These are phyloP conservation scores for Pyrocephalus nanus DNA, from an alignment of 2,797 vertebrate genomes.

Conservation along the genomic window DNA sequence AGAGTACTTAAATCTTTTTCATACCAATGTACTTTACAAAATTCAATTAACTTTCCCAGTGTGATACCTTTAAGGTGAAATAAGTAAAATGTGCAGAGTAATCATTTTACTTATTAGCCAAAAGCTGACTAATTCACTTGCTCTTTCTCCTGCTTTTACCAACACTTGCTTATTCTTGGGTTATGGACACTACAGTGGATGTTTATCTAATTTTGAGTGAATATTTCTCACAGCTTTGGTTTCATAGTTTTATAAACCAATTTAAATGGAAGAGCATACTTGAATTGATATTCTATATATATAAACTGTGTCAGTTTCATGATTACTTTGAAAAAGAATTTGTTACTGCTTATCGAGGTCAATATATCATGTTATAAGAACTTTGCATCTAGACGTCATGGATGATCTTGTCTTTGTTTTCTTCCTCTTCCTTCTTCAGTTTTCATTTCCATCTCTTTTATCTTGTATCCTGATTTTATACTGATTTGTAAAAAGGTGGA, in stretches of 20 bases:
- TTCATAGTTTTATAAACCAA: not conserved
- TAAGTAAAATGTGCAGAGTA: not conserved
- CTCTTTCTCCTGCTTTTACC: constrained; percentile 2
- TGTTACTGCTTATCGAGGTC: not conserved
- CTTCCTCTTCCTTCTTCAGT: not conserved
- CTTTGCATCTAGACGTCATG: not conserved
- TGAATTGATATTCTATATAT: not conserved
- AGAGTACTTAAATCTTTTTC: constrained; percentile 9
- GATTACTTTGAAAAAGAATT: not conserved
- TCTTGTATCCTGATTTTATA: not conserved
- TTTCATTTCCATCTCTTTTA: constrained; percentile 6
- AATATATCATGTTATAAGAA: not conserved
- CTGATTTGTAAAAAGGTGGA: not conserved
- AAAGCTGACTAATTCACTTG: not conserved
- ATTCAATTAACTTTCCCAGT: constrained; percentile 45
- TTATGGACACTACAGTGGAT: not conserved
- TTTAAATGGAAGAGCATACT: not conserved
- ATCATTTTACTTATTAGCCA: not conserved
- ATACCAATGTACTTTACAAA: constrained; percentile 13
- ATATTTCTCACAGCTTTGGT: not conserved
- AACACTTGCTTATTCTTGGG: not conserved
- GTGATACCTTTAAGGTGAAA: constrained; percentile 28
- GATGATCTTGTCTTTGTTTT: not conserved
- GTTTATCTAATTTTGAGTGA: not conserved
- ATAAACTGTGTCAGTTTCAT: not conserved